A percentile compares a stretch with the other conserved stretches of the same genome.
Evolutionary conservation across 2,797 vertebrate genomes (phyloP).

Genomic region (Fistularia tabacaria): DNA sequence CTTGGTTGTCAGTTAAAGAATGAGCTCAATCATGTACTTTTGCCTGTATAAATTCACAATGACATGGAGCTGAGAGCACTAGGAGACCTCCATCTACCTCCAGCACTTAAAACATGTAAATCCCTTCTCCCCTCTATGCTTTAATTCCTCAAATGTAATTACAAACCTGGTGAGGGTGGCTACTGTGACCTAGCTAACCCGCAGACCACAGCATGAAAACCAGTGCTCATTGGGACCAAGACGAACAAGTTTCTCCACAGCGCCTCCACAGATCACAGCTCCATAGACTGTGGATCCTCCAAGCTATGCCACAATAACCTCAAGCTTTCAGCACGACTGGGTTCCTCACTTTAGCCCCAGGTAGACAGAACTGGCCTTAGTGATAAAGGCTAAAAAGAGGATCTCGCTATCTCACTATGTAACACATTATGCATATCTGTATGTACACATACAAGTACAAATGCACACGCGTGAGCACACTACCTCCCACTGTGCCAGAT

Average conservation of each 20-base stretch:
- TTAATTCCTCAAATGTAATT: conserved; percentile 70
- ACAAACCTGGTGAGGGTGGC: conserved; percentile 61
- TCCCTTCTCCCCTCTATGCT: conserved; percentile 57
- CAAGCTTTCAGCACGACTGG: conserved; percentile 45
- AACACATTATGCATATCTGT: conserved; percentile 53
- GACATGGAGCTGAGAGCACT: conserved; percentile 37
- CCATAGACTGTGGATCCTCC: conserved; percentile 9
- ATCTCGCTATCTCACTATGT: conserved; percentile 51
- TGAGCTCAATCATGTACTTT: conserved; percentile 24
- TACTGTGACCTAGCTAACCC: conserved; percentile 44
- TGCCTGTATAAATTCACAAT: conserved; percentile 49
- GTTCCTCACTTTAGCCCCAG: conserved; percentile 34
- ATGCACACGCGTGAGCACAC: conserved; percentile 14
- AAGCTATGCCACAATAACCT: conserved; percentile 36
- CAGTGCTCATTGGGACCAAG: conserved; percentile 44
- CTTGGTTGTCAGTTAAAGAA: conserved; percentile 23
- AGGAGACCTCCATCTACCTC: conserved; percentile 38
- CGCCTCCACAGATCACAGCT: conserved; percentile 40
- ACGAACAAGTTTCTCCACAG: conserved; percentile 31
- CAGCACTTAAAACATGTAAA: conserved; percentile 55
- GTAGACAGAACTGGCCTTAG: conserved; percentile 48
- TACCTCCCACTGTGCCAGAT: conserved; percentile 38
- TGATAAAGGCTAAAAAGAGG: conserved; percentile 61
- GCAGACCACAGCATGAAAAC: conserved; percentile 47
- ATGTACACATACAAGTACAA: conserved; percentile 16